Percentiles rank a stretch among this genome's conserved stretches.
These are phyloP conservation scores for Pterophyllum scalare DNA, from an alignment of 2,113 vertebrate species.

Conservation along the genomic window DNA sequence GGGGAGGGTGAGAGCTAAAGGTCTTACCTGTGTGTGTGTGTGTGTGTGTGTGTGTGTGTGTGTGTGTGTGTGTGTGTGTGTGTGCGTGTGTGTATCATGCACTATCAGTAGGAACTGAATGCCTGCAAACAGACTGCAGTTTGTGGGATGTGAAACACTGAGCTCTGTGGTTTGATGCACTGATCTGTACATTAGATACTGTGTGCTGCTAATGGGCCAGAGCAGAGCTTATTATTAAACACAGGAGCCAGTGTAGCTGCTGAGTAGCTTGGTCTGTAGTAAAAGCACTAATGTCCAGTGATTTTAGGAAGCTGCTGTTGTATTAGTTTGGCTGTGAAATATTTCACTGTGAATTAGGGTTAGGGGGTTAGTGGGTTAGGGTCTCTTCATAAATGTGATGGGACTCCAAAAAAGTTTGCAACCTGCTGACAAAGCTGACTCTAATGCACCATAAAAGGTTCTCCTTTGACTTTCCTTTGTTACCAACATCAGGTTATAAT, in stretches of 20 bases:
- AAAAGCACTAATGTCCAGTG: constrained; percentile 48
- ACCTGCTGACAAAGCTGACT: constrained; percentile 14
- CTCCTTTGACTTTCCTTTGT: background rate
- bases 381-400: constrained; percentile 34
- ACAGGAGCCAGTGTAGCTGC: constrained; percentile 1
- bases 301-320: constrained; percentile 27
- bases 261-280: constrained; percentile 19
- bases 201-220: background rate
- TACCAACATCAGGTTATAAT: background rate
- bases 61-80: constrained; percentile 11
- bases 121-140: background rate
- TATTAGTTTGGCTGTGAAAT: constrained; percentile 16
- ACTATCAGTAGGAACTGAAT: background rate
- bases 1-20: background rate
- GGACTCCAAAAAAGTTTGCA: constrained; percentile 23
- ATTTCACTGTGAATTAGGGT: constrained; percentile 34
- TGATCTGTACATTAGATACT: constrained; percentile 21
- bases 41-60: constrained; percentile 10
- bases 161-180: constrained; percentile 29
- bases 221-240: background rate
- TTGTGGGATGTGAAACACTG: constrained; percentile 2
- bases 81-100: constrained; percentile 1
- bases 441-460: background rate
- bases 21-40: constrained; percentile 1
- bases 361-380: too few species aligned